Percentiles rank a stretch among this genome's conserved stretches.
These are phyloP conservation scores for Drosophila lacteicornis DNA, from an alignment of 1,140 invertebrate species.

Conservation along the genomic window DNA sequence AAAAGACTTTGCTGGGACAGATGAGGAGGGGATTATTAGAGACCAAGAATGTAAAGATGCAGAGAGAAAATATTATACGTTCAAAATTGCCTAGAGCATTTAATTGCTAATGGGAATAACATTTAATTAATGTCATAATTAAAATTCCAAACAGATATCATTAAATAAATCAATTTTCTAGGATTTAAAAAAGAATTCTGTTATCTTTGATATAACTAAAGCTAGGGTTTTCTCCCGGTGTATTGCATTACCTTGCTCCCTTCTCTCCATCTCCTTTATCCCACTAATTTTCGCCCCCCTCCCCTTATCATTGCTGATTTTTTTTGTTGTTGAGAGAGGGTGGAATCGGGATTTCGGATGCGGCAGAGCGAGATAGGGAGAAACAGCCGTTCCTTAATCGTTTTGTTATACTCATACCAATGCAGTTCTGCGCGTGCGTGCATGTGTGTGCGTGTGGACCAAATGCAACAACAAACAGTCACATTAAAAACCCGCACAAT, in stretches of 20 bases:
- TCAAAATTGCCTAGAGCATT: no score
- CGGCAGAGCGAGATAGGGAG: slow-evolving; percentile 13
- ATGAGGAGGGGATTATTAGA: not conserved
- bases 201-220: not conserved
- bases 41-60: slow-evolving; percentile 1
- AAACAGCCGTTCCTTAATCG: slow-evolving; percentile 54
- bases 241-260: slow-evolving; percentile 25
- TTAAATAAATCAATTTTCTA: not conserved
- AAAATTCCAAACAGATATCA: no score
- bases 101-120: no score
- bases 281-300: slow-evolving; percentile 15
- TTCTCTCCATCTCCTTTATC: not conserved
- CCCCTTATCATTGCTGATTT: slow-evolving; percentile 33
- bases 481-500: slow-evolving; percentile 24
- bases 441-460: slow-evolving; percentile 28
- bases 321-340: slow-evolving; percentile 20
- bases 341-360: slow-evolving; percentile 43
- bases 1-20: slow-evolving; percentile 8
- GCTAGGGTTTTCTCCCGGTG: slow-evolving; percentile 6
- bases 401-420: slow-evolving; percentile 16
- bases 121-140: no score
- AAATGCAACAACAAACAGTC: slow-evolving; percentile 21
- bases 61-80: not conserved
- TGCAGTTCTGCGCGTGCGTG: slow-evolving; percentile 8
- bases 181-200: not conserved